Conservation (phyloP, 2,113 vertebrate genomes). For the Mormoops blainvillei region DNA sequence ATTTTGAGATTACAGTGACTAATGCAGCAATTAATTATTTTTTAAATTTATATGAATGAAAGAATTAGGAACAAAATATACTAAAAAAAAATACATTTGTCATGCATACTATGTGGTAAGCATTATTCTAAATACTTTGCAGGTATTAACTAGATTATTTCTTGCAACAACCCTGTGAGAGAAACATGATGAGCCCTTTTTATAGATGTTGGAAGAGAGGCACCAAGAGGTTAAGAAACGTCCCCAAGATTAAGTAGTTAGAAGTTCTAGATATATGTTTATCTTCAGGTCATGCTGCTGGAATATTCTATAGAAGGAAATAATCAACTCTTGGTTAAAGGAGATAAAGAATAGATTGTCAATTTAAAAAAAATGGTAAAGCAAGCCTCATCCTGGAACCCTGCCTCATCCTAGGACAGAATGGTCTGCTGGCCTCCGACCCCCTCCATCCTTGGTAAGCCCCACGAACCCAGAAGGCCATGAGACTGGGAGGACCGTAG, state of each 20-base stretch:
- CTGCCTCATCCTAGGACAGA: background rate
- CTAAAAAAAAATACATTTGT: background rate
- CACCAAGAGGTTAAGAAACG: background rate
- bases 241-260: background rate
- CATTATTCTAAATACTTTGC: background rate
- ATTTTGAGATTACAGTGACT: background rate
- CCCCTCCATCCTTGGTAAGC: background rate
- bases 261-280: background rate
- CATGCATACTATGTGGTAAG: background rate
- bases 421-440: background rate
- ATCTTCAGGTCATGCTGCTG: background rate
- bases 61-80: conserved; percentile 16
- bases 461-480: background rate
- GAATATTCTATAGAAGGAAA: background rate
- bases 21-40: conserved; percentile 31
- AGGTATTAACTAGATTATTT: background rate
- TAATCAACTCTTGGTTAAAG: background rate
- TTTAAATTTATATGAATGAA: conserved; percentile 7
- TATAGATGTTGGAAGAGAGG: background rate
- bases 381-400: background rate
- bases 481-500: background rate
- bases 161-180: background rate
- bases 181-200: background rate
- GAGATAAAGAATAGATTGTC: background rate
- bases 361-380: background rate